Conservation (phyloP, 2,113 vertebrate genomes). For the Phrynosoma platyrhinos region DNA sequence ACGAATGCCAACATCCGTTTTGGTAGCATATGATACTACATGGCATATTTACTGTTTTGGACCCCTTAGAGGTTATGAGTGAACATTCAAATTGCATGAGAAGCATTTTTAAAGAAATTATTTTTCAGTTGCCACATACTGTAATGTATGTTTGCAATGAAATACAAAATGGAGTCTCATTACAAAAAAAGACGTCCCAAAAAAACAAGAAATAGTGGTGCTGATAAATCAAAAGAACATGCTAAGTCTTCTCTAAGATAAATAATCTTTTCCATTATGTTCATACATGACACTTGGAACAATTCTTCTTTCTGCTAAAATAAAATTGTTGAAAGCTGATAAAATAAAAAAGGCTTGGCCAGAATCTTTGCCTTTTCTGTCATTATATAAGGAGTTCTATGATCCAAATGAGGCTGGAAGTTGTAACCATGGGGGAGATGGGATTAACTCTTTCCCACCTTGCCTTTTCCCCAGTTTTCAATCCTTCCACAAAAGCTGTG, state of each 20-base stretch:
- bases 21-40: not conserved
- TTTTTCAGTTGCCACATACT: not conserved
- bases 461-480: not conserved
- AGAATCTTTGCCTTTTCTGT: not conserved
- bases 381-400: not conserved
- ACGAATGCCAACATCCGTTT: not conserved
- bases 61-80: not conserved
- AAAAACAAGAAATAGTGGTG: not conserved
- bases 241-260: not conserved
- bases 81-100: not conserved
- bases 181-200: not conserved
- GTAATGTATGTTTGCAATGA: not conserved
- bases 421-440: not conserved
- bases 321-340: not conserved
- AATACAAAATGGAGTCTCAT: not conserved
- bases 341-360: not conserved
- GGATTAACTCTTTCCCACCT: not conserved
- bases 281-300: not conserved
- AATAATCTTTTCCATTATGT: not conserved
- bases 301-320: not conserved
- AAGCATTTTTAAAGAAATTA: not conserved
- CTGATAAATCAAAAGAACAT: not conserved
- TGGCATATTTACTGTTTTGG: not conserved
- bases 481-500: not conserved
- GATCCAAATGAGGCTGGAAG: not conserved